Evolutionary conservation across 64 coral and sea anemone species (phyloP).

Genomic region (Actinia tenebrosa): DNA sequence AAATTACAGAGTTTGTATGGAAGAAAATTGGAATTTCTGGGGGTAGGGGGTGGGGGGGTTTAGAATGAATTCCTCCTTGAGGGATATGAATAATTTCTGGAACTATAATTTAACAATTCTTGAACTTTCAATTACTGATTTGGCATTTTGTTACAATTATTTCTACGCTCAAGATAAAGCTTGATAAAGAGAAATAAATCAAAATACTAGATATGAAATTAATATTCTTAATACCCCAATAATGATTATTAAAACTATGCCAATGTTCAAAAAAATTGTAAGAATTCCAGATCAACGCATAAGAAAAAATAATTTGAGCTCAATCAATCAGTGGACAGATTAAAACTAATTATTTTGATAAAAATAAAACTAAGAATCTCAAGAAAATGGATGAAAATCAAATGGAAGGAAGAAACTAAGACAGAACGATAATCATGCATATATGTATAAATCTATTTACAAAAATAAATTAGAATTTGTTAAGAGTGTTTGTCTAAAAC

Average conservation of each 20-base stretch:
- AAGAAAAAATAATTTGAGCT: background rate
- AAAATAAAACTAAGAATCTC: background rate
- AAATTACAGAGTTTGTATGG: too few relatives aligned
- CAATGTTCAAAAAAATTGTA: background rate
- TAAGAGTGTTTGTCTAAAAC: background rate
- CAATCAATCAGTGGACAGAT: background rate
- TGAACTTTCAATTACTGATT: too few relatives aligned
- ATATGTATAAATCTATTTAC: background rate
- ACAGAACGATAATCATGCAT: background rate
- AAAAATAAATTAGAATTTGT: constrained; percentile 4
- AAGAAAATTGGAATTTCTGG: too few relatives aligned
- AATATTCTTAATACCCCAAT: too few relatives aligned
- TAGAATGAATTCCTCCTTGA: too few relatives aligned
- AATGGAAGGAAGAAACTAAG: background rate
- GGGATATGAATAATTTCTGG: too few relatives aligned
- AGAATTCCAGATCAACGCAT: background rate
- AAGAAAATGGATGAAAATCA: background rate
- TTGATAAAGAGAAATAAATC: too few relatives aligned
- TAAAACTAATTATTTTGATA: background rate
- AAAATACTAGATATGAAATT: too few relatives aligned
- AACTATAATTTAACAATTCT: too few relatives aligned
- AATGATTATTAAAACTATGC: background rate
- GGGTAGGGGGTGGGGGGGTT: too few relatives aligned
- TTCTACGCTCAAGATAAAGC: too few relatives aligned
- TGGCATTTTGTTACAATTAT: too few relatives aligned